Base-by-base conservation (phyloP, 2,113 vertebrate species). In the Salvelinus namaycush region DNA sequence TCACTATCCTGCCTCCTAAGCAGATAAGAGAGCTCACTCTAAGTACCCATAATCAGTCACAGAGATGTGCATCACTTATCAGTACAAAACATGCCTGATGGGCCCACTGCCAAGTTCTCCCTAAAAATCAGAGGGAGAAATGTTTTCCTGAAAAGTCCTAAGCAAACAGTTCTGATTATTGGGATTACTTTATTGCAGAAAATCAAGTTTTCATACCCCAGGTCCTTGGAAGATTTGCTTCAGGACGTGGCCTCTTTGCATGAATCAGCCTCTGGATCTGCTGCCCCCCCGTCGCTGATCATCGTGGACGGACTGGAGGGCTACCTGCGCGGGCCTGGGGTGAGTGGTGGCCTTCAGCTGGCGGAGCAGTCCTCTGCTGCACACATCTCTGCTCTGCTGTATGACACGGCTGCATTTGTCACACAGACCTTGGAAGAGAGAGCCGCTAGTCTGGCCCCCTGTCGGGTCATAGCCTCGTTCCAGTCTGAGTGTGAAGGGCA, bases 141-240 rank as follows among this genome's bases (percentile, higher is more conserved):
- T 39, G 39, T 9, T 44, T 44, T 44, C 39, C 39, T 44, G 39
- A 44, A 44, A 44, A 44, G 2, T 18, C 51, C 51, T 18, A 5
- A 54, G 16, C 51, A 54, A 54, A 22, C 26, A 4, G 8, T 7
- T 9, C 13, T 49, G 27, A 14, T 39, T 72, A 2, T 67, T 57
- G 12, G 24, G 0, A 59, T 14, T 64, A n/a, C 13, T 57, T 44
- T 24, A 6, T 59, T 77, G 9, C 76, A 95, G 93, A 93, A 91
- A 86, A 92, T 94, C 74, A 81, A 82, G 76, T 95, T 94, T 72
- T 90, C 77, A 72, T 94, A 94, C 60, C 90, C 91, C 13, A 75
- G 85, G 78, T 92, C 90, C 0, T 4, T 88, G 74, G 88, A 87
- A 66, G 92, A 94, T 76, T 87, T 94, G 1, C 80, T 92, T 18